These are phyloP conservation scores for Aurelia aurita DNA, from an alignment of 30 jellyfish, hydroid and myxozoan genomes.

Conservation along the genomic window DNA sequence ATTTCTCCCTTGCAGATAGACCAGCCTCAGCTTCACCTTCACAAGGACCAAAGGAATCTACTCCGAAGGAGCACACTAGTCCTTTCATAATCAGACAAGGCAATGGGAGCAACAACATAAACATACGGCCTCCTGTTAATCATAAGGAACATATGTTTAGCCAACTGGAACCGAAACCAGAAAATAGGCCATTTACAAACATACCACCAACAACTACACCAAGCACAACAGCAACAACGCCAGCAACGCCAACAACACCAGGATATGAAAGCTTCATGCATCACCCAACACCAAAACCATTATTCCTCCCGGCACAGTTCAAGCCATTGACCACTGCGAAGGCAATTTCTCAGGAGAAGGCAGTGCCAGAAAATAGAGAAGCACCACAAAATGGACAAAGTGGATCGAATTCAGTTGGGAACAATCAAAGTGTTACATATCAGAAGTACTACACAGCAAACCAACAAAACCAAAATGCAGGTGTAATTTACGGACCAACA, in stretches of 20 bases:
- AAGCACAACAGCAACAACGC: constrained; percentile 29
- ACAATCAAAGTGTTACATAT: background rate
- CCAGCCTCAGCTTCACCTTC: no score
- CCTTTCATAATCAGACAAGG: no score
- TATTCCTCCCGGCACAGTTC: constrained; percentile 13
- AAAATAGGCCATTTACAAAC: no score
- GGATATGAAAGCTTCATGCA: background rate
- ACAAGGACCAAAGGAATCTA: no score
- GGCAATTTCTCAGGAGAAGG: background rate
- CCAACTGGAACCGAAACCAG: no score
- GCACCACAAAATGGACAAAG: background rate
- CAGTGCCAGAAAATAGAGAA: background rate
- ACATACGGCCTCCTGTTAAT: no score
- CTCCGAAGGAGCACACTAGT: no score
- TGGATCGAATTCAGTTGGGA: background rate
- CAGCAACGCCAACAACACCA: background rate
- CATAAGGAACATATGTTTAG: no score
- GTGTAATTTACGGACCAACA: background rate
- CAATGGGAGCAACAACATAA: no score
- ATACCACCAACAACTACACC: background rate
- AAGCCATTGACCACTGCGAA: background rate
- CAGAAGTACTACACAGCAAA: background rate
- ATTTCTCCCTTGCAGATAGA: no score
- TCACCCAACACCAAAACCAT: constrained; percentile 59
- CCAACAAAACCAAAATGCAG: background rate